Evolutionary conservation across 1,140 invertebrate species (phyloP), one percentile per base, ranked within the genome.

Genomic region (Oryctes rhinoceros): DNA sequence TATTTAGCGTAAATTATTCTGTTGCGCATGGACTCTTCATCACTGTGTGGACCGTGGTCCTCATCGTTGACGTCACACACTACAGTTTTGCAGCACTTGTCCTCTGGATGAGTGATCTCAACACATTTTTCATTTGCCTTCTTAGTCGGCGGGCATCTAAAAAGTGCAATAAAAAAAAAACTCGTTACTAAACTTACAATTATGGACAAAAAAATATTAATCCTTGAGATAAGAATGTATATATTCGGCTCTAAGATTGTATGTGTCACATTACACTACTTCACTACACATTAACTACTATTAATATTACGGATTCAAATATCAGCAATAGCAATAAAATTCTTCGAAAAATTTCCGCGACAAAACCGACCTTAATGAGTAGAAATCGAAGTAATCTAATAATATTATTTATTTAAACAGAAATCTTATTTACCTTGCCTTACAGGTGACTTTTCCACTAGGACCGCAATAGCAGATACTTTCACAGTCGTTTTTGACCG

Each of bases 11-110:
- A 85, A 15, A 87, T 39, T 74, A 89, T 79, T 82, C 86, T 88
- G 20, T 79, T 78, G 18, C 78, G 81, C 9, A 79, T 65, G 6
- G 48, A 15, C 18, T 79, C 49, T 49, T 82, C 80, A 2, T 84
- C 83, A 11, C 90, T 91, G 75, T 84, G 83, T 3, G 81, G 77
- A 81, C 94, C 93, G 75, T 94, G 92, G 81, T 92, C 93, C 80
- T 93, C 92, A 10, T 94, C 88, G 1, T 92, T 94, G 2, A 95
- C 94, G 83, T 96, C 94, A 85, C 96, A 97, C 0, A 95, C 88
- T 75, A 95, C 93, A 81, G 95, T 91, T 59, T 93, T 95, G 83
- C 96, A 97, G 85, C 96, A 97, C 0, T 92, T 86, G 86, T 97
- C 96, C 15, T 92, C 92, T 5, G 93, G 91, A 86, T 95, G 93